These are phyloP conservation scores for Eurois occulta DNA, from an alignment of 2,888 invertebrate species.

Conservation along the genomic window DNA sequence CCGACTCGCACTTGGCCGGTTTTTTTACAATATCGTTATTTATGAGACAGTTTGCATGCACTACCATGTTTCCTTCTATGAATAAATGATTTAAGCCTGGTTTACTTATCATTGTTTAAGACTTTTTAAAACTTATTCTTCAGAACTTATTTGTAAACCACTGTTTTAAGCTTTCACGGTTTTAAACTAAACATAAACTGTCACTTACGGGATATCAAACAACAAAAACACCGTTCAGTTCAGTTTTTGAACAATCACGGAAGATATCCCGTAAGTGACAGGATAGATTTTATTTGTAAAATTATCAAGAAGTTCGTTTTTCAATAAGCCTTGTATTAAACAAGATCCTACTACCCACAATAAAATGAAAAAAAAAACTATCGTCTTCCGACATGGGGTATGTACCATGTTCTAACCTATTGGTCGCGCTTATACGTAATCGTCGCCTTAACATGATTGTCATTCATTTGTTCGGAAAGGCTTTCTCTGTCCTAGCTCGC, in stretches of 20 bases:
- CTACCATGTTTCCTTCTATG: neutral
- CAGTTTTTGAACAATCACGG: too few relatives aligned
- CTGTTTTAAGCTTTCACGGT: too few relatives aligned
- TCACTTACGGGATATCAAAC: too few relatives aligned
- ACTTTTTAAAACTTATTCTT: neutral
- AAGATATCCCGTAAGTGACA: too few relatives aligned
- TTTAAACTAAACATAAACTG: too few relatives aligned
- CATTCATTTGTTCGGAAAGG: neutral
- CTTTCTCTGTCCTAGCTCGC: too few relatives aligned
- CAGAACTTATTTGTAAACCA: neutral
- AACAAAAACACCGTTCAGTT: too few relatives aligned
- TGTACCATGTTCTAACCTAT: neutral
- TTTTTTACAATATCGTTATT: neutral
- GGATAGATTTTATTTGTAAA: neutral
- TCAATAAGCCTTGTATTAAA: neutral
- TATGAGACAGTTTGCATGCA: neutral
- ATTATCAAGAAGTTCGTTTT: neutral
- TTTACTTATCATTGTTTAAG: neutral
- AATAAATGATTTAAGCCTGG: neutral
- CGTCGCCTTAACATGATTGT: neutral
- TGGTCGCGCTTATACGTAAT: neutral
- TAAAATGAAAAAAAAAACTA: neutral
- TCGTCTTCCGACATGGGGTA: neutral
- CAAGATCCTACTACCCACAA: neutral
- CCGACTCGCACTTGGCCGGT: too few relatives aligned